Percentiles rank a stretch among this genome's conserved stretches.
These are phyloP conservation scores for Teleopsis dalmanni DNA, from an alignment of 1,140 invertebrate genomes.

Conservation along the genomic window DNA sequence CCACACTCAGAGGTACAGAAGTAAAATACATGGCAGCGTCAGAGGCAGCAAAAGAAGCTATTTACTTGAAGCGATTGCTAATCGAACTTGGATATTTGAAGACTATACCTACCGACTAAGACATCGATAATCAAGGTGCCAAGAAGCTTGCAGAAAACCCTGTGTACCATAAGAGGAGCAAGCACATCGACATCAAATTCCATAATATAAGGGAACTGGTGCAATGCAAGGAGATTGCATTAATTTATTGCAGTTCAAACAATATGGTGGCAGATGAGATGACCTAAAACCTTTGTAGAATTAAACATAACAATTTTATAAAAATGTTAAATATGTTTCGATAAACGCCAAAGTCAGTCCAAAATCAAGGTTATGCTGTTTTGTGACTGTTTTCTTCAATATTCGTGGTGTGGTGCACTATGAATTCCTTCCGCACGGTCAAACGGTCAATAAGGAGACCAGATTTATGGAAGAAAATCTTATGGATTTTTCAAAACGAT, in stretches of 20 bases:
- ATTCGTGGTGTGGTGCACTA: too few species aligned
- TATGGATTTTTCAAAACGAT: too few species aligned
- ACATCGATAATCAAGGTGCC: conserved; percentile 20
- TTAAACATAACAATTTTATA: too few species aligned
- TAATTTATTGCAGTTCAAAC: background rate
- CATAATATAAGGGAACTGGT: conserved; percentile 2
- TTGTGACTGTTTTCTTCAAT: too few species aligned
- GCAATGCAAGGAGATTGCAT: background rate
- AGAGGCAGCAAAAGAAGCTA: conserved; percentile 20
- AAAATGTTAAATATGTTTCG: too few species aligned
- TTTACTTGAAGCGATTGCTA: background rate
- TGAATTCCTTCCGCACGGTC: too few species aligned
- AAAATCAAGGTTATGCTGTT: too few species aligned
- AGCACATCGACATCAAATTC: conserved; percentile 28
- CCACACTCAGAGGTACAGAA: conserved; percentile 30
- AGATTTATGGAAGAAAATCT: too few species aligned
- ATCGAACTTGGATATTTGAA: conserved; percentile 10
- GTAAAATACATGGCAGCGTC: conserved; percentile 34
- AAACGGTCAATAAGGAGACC: too few species aligned
- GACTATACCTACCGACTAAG: background rate
- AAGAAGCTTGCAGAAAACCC: conserved; percentile 18
- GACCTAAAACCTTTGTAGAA: too few species aligned
- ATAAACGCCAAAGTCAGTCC: too few species aligned
- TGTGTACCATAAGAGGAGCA: conserved; percentile 22
- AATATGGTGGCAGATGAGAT: background rate